Evolutionary conservation across 2,797 vertebrate genomes (phyloP).

Genomic region (Ctenopoma multispine): DNA sequence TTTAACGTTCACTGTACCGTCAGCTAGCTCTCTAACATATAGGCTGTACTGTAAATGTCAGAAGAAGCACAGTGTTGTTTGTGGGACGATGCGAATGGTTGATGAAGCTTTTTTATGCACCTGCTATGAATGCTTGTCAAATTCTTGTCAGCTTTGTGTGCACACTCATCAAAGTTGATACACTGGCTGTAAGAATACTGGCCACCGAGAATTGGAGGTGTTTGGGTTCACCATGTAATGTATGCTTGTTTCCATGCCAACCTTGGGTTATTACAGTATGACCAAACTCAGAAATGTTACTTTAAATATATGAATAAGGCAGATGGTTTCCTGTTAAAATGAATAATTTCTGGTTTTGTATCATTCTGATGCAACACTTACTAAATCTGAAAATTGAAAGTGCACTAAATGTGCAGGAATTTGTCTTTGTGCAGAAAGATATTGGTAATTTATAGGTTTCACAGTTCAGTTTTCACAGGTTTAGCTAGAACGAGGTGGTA

Average conservation of each 20-base stretch:
- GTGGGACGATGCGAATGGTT: neutral
- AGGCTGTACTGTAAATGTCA: neutral
- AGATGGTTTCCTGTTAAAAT: slow-evolving; percentile 35
- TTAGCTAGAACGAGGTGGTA: neutral
- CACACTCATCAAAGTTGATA: neutral
- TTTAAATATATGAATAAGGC: slow-evolving; percentile 51
- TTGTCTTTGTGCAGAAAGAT: neutral
- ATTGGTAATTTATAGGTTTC: slow-evolving; percentile 30
- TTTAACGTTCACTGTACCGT: neutral
- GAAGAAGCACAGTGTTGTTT: neutral
- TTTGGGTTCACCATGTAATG: slow-evolving; percentile 65
- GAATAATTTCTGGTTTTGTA: slow-evolving; percentile 27
- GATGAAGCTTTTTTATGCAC: neutral
- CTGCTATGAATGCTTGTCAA: slow-evolving; percentile 24
- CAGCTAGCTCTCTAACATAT: neutral
- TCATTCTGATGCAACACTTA: slow-evolving; percentile 17
- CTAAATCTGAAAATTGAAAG: slow-evolving; percentile 42
- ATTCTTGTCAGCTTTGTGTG: slow-evolving; percentile 32
- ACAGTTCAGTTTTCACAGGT: slow-evolving; percentile 7
- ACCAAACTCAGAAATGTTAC: slow-evolving; percentile 44
- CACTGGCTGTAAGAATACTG: slow-evolving; percentile 48
- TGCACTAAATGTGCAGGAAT: slow-evolving; percentile 11
- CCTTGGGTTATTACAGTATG: slow-evolving; percentile 50
- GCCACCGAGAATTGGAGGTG: slow-evolving; percentile 56
- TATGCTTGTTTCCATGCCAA: slow-evolving; percentile 80